Evolutionary conservation across 2,797 vertebrate species (phyloP), one percentile per base, ranked within the genome.

Genomic region (Chloroceryle inda): DNA sequence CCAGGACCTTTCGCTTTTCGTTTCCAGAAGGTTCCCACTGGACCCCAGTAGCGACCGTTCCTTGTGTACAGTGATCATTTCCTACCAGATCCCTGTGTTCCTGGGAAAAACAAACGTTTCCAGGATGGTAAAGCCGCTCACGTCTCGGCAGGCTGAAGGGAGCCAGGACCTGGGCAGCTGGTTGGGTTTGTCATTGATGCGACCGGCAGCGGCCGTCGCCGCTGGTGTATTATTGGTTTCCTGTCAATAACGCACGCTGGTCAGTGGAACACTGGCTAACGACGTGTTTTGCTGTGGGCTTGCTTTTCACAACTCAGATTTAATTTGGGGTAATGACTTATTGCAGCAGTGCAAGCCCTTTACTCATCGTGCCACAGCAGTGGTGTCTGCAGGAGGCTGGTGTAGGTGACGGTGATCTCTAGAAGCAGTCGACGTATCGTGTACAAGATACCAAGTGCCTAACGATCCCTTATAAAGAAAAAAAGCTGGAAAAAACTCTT

Each of bases 241-340:
- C 72, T 62, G 44, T 82, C 81, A 31, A 29, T 73, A 66, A 35
- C 1, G 1, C 4, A 2, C 6, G 0, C 33, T 26, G 68, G 6
- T 50, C 56, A 20, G 38, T 24, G 62, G 47, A 38, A 33, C 71
- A 1, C 20, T 16, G 64, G 44, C 61, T 38, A 45, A 59, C 8
- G 7, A 2, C 5, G 1, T 2, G 1, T 37, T 75, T 67, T 64
- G 5, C 62, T 37, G 1, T 4, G 40, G 40, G 22, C 42, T 83
- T 73, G 27, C 42, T 45, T 6, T n/a, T 31, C 59, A 50, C 66
- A 62, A 3, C 55, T 73, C 55, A 6, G 16, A 21, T 35, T 38
- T 31, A 27, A 38, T 69, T 44, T 68, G 29, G 26, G 26, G 13
- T 63, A 16, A 42, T 7, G 56, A 21, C 3, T 24, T 10, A 3